Base-by-base conservation (phyloP, 2,888 invertebrate species). In the Drosophila histrio region DNA sequence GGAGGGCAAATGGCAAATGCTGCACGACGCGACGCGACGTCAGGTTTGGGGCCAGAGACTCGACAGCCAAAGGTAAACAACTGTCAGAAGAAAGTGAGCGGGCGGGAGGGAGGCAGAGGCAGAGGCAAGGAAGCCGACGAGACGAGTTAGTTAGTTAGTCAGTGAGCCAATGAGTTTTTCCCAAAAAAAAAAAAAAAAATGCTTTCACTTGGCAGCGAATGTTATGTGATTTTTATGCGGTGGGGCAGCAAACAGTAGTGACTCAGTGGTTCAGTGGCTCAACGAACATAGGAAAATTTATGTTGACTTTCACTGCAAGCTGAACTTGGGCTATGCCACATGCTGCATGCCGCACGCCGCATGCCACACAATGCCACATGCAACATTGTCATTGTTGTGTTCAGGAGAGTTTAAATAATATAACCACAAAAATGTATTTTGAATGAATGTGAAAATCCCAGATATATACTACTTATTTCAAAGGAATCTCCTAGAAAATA, bases 301-400 rank as follows among this genome's bases (percentile, higher is more conserved):
- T 88, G 89, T 84, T 89, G 86, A 89, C 89, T 89, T 89, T 89
- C 89, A 89, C 89, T 15, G 15, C 41, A 13, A 49, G 7, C 58
- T 72, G 68, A 43, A 57, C 58, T 63, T 62, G 41, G 24, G 34
- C 44, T 50, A 28, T 44, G 44, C 44, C 44, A 46, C 58, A 54
- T 65, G 72, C 59, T 30, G 34, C 64, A 46, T 57, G 49, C 64
- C 22, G 11, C 26, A 30, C 9, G 28, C 30, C n/a, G 39, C 39
- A 41, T 56, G 56, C 56, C 57, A 38, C 44, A 57, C 24, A 15
- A 22, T 26, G 13, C 15, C 22, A 21, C 41, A 44, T 9, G 22
- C 49, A 50, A 36, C 38, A 47, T 32, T 43, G 36, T n/a, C n/a
- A n/a, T n/a, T n/a, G n/a, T n/a, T n/a, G n/a, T n/a, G n/a, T n/a